Percentiles rank a stretch among this genome's conserved stretches.
Evolutionary conservation across 2,113 vertebrate species (phyloP).

Genomic region (Taurulus bubalis): DNA sequence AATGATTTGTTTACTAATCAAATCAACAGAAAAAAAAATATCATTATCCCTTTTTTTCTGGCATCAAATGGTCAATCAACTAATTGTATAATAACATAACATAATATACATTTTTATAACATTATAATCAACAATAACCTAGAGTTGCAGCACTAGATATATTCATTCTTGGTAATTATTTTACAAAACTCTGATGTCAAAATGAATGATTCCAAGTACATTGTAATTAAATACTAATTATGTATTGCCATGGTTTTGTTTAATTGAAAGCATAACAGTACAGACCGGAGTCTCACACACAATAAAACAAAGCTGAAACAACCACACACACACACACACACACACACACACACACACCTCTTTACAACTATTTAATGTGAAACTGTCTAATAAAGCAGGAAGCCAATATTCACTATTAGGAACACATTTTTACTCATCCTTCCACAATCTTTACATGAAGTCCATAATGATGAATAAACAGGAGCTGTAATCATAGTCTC

Average conservation of each 20-base stretch:
- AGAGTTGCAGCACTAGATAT: neutral
- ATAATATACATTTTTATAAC: neutral
- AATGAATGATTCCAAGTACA: neutral
- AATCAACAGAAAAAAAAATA: neutral
- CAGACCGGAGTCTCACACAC: neutral
- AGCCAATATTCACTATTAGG: slow-evolving; percentile 5
- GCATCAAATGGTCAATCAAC: neutral
- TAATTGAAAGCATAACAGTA: neutral
- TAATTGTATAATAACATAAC: neutral
- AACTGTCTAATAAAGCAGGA: slow-evolving; percentile 16
- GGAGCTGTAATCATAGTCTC: slow-evolving; percentile 8
- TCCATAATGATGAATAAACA: slow-evolving; percentile 23
- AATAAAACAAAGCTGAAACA: neutral
- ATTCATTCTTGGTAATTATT: neutral
- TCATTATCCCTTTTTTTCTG: neutral
- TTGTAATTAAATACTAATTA: neutral
- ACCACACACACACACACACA: neutral
- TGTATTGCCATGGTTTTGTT: neutral
- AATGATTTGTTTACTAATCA: neutral
- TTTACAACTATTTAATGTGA: slow-evolving; percentile 36
- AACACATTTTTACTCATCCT: slow-evolving; percentile 10
- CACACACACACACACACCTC: neutral
- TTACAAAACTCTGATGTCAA: neutral
- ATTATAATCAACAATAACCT: neutral
- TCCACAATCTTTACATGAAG: slow-evolving; percentile 35